Conservation (phyloP, 2,113 vertebrate genomes). For the Scophthalmus maximus region DNA sequence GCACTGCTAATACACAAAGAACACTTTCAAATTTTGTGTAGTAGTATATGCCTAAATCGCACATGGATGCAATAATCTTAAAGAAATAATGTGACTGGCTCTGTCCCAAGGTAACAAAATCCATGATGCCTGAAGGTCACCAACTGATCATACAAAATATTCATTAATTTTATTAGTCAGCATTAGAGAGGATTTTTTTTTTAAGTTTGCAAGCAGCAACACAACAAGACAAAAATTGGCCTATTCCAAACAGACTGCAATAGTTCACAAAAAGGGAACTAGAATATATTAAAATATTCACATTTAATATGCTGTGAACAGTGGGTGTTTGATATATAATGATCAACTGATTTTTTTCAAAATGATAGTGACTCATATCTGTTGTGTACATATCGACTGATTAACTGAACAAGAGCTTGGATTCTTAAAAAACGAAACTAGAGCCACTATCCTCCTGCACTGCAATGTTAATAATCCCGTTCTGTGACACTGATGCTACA, state of each 20-base stretch:
- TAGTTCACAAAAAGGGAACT: no score
- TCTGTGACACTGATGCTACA: constrained; percentile 6
- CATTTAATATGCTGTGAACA: neutral
- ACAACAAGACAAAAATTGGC: no score
- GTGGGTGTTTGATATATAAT: neutral
- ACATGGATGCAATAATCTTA: neutral
- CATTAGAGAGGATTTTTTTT: no score
- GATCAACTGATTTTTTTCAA: neutral
- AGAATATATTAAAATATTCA: no score
- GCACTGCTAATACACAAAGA: no score
- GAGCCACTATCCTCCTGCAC: neutral
- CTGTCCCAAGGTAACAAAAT: neutral
- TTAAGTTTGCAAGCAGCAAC: no score
- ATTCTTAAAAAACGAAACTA: constrained; percentile 16
- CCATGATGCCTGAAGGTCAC: neutral
- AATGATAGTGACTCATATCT: neutral
- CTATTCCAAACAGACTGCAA: no score
- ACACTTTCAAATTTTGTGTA: no score
- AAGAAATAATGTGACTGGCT: neutral
- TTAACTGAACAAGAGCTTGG: neutral
- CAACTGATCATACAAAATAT: neutral
- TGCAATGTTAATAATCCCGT: constrained; percentile 7
- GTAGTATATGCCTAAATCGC: no score
- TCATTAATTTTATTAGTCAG: no score
- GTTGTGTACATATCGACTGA: neutral